These are phyloP conservation scores for Harlomillsia oculata DNA, from an alignment of 1,140 invertebrate genomes.

Conservation along the genomic window DNA sequence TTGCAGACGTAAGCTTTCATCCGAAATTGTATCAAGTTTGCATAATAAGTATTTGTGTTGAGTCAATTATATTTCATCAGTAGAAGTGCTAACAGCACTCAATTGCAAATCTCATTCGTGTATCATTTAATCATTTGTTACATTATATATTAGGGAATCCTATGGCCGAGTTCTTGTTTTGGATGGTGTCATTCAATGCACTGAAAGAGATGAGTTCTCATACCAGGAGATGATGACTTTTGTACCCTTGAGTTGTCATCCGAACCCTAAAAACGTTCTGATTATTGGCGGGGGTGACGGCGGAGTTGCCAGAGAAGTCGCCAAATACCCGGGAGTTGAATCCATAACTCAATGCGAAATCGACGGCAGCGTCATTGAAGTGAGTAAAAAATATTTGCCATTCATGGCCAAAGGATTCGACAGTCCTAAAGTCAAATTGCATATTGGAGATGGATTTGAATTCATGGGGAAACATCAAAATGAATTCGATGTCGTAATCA, in stretches of 20 bases:
- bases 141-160: conserved; percentile 53
- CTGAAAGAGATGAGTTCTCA: conserved; percentile 90
- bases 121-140: background rate
- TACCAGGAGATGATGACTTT: conserved; percentile 99
- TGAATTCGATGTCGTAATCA: conserved; percentile 95
- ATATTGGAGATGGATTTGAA: conserved; percentile 88
- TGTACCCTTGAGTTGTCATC: conserved; percentile 81
- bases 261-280: conserved; percentile 74
- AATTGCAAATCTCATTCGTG: background rate
- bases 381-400: conserved; percentile 81
- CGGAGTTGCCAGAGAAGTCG: conserved; percentile 77
- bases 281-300: conserved; percentile 92
- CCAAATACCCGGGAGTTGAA: conserved; percentile 83
- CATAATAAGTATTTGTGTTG: too few relatives aligned
- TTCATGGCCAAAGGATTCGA: conserved; percentile 79
- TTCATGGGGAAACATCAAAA: conserved; percentile 78
- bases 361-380: conserved; percentile 79
- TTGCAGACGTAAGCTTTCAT: conserved; percentile 68
- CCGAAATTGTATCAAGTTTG: too few relatives aligned
- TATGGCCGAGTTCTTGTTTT: conserved; percentile 82
- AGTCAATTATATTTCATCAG: too few relatives aligned
- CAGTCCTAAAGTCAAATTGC: conserved; percentile 69
- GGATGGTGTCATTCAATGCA: conserved; percentile 95
- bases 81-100: too few relatives aligned
- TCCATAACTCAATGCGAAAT: conserved; percentile 89